Conservation (phyloP, 2,797 vertebrate genomes). For the Tarsius wallacei region DNA sequence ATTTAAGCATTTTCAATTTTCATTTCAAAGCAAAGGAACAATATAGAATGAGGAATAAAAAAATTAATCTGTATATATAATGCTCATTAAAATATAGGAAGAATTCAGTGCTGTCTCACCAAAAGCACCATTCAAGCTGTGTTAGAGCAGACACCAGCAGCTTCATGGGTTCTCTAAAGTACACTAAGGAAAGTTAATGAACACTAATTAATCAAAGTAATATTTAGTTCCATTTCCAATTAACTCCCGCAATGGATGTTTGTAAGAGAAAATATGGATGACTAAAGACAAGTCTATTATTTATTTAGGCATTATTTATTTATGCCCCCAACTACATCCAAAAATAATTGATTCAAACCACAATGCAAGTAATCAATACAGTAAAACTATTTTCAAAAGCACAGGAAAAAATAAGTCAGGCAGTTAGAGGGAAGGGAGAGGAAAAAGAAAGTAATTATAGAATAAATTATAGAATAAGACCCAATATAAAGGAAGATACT, state of each 20-base stretch:
- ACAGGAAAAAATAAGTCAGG: conserved; percentile 39
- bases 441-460: conserved; percentile 60
- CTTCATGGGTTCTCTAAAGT: conserved; percentile 57
- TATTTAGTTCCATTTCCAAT: conserved; percentile 82
- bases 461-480: conserved; percentile 71
- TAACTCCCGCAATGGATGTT: conserved; percentile 73
- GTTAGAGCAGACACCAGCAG: conserved; percentile 39
- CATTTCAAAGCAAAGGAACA: conserved; percentile 73
- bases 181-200: conserved; percentile 68
- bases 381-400: conserved; percentile 78
- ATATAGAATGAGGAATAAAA: conserved; percentile 70
- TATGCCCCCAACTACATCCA: conserved; percentile 60
- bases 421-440: conserved; percentile 56
- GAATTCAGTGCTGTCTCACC: conserved; percentile 37
- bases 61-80: conserved; percentile 67
- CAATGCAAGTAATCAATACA: conserved; percentile 79
- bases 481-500: conserved; percentile 34
- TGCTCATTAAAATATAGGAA: conserved; percentile 70
- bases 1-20: conserved; percentile 79
- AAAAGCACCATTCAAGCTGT: conserved; percentile 52
- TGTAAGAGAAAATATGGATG: conserved; percentile 68
- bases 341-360: conserved; percentile 78
- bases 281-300: conserved; percentile 78
- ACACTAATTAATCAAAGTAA: conserved; percentile 80
- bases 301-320: conserved; percentile 83